A percentile compares a stretch with the other conserved stretches of the same genome.
These are phyloP conservation scores for Drosophila kanekoi DNA, from an alignment of 2,888 invertebrate genomes.

Conservation along the genomic window DNA sequence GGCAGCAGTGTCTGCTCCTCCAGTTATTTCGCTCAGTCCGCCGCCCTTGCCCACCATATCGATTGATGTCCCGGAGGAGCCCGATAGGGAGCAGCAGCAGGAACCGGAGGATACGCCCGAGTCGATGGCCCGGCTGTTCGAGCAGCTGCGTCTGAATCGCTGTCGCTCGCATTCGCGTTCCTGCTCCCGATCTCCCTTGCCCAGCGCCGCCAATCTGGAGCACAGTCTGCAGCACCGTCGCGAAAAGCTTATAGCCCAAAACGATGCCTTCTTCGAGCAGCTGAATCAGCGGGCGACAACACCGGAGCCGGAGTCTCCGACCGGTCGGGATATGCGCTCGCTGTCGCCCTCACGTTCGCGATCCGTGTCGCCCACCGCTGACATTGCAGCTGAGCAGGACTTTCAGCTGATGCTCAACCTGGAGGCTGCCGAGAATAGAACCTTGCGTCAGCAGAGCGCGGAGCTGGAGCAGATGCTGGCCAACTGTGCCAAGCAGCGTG, in stretches of 20 bases:
- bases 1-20: neutral
- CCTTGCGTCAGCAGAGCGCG: constrained; percentile 57
- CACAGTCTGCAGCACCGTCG: constrained; percentile 70
- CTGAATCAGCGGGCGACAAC: constrained; percentile 60
- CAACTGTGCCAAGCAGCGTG: constrained; percentile 63
- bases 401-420: constrained; percentile 78
- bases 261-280: constrained; percentile 68
- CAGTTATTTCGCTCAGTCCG: neutral
- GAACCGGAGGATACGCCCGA: constrained; percentile 61
- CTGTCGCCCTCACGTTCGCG: constrained; percentile 63
- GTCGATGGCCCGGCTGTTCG: constrained; percentile 64
- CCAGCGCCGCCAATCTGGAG: constrained; percentile 65
- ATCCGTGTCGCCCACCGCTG: constrained; percentile 28
- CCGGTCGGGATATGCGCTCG: constrained; percentile 52
- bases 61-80: constrained; percentile 45
- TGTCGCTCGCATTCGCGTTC: constrained; percentile 63
- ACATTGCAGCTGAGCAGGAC: constrained; percentile 55
- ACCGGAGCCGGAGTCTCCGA: constrained; percentile 60
- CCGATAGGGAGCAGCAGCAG: constrained; percentile 47
- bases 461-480: constrained; percentile 70
- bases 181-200: constrained; percentile 67
- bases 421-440: constrained; percentile 62
- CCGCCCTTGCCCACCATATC: constrained; percentile 39
- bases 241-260: constrained; percentile 71
- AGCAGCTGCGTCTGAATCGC: constrained; percentile 69